These are phyloP conservation scores for Corella eumyota DNA, from an alignment of 23 tunicate genomes.

Conservation along the genomic window DNA sequence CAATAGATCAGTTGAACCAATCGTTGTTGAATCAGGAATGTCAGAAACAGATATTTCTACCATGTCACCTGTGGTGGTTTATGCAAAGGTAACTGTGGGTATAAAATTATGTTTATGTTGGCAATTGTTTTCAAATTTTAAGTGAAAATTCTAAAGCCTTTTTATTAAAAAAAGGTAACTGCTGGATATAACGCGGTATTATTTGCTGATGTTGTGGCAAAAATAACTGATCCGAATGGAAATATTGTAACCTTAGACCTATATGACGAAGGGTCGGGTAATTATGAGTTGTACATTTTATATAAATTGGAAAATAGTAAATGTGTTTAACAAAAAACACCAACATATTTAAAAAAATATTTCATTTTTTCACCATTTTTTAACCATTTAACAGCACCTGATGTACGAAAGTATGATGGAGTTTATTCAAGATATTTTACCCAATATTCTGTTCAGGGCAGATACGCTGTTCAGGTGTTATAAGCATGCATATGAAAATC, in stretches of 20 bases:
- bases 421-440: slow-evolving; percentile 37
- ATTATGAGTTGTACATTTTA: background rate
- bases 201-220: slow-evolving; percentile 28
- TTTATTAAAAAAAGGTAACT: slow-evolving; percentile 38
- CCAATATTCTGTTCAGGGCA: slow-evolving; percentile 13
- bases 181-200: slow-evolving; percentile 39
- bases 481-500: background rate
- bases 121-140: background rate
- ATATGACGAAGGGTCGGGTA: slow-evolving; percentile 57
- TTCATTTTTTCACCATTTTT: too few species aligned
- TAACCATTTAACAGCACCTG: slow-evolving; percentile 28
- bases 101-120: background rate
- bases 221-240: slow-evolving; percentile 9
- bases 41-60: slow-evolving; percentile 13
- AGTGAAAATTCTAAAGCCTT: background rate
- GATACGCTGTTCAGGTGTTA: slow-evolving; percentile 44
- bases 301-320: background rate
- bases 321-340: background rate
- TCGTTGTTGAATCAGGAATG: slow-evolving; percentile 35
- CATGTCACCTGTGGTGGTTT: slow-evolving; percentile 27
- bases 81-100: slow-evolving; percentile 50
- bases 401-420: slow-evolving; percentile 38
- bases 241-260: slow-evolving; percentile 1
- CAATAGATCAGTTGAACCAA: slow-evolving; percentile 16
- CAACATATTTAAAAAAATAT: background rate